Percentiles rank a stretch among this genome's conserved stretches.
Conservation (phyloP, 2,888 invertebrate genomes). For the Volucella bombylans region DNA sequence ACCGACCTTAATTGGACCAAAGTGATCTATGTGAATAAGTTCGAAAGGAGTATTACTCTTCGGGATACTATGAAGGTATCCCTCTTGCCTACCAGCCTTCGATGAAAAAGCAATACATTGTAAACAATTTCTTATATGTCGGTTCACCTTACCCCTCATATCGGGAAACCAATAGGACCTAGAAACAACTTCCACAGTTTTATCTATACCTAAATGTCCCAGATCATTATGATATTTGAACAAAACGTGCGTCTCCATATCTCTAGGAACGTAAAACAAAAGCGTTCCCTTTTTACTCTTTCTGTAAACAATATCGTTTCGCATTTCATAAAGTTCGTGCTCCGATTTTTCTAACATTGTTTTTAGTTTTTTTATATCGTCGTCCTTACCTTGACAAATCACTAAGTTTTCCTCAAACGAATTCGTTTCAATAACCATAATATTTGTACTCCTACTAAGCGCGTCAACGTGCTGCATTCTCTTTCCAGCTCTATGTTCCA, state of each 20-base stretch:
- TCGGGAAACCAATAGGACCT: slow-evolving; percentile 76
- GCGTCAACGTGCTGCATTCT: slow-evolving; percentile 75
- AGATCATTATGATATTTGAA: slow-evolving; percentile 74
- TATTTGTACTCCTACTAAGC: slow-evolving; percentile 24
- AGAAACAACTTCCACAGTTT: slow-evolving; percentile 7
- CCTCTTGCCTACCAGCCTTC: slow-evolving; percentile 76
- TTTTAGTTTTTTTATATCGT: slow-evolving; percentile 63
- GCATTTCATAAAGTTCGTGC: slow-evolving; percentile 36
- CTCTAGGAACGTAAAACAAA: slow-evolving; percentile 65
- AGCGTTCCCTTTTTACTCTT: slow-evolving; percentile 20
- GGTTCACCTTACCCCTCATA: slow-evolving; percentile 13
- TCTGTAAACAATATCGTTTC: slow-evolving; percentile 52
- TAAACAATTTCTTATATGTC: slow-evolving; percentile 76
- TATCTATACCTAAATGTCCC: slow-evolving; percentile 46
- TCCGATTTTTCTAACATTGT: slow-evolving; percentile 63
- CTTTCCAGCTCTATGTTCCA: slow-evolving; percentile 67
- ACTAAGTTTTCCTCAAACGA: not conserved
- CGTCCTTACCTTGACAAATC: slow-evolving; percentile 59
- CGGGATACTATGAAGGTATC: slow-evolving; percentile 36
- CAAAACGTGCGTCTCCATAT: slow-evolving; percentile 53
- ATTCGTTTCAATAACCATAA: slow-evolving; percentile 68
- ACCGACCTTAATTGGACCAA: slow-evolving; percentile 81
- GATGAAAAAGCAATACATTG: slow-evolving; percentile 78
- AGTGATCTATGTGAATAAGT: slow-evolving; percentile 78
- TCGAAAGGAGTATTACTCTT: slow-evolving; percentile 19